Evolutionary conservation across 1,140 invertebrate genomes (phyloP), one percentile per base, ranked within the genome.

Genomic region (Pinna nobilis): DNA sequence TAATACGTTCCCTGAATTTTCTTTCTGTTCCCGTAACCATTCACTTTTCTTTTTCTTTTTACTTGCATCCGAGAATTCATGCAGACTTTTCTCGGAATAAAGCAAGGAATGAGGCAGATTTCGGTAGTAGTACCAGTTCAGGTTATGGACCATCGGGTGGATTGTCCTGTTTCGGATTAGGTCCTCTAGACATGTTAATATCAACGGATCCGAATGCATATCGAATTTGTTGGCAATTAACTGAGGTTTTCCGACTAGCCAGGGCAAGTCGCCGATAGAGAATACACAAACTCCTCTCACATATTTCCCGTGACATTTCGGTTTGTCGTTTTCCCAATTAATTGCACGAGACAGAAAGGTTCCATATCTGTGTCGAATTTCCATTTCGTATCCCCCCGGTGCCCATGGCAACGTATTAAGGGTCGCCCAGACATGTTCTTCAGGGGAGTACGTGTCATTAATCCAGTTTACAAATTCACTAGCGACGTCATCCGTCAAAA

Each of bases 181-280:
- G 25, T 78, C 72, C 73, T 87, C 85, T 55, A 88, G 63, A 76
- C 87, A 88, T 35, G 83, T 80, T n/a, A 86, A 69, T 1, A 71
- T 73, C 2, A 82, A 32, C 15, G 77, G 81, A 68, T 88, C 79
- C 57, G 70, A 79, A 47, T 84, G 71, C 23, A 74, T 41, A 63
- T 82, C 65, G 65, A 88, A 86, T 68, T 88, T 88, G 73, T 88
- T 88, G 18, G 82, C 85, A 68, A 86, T 74, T 47, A 87, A 65
- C 32, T 87, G 67, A 9, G 76, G 83, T 28, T 75, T 70, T 3
- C 53, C 66, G 7, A 67, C 28, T 2, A 88, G 61, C 79, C 81
- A 82, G 6, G 75, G 72, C 53, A 88, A 65, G 73, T 88, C 87
- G 9, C 57, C 76, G 30, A 78, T 66, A 13, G 81, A 76, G 37